Percentiles rank a stretch among this genome's conserved stretches.
Conservation (phyloP, 1,140 invertebrate genomes). For the Eriocheir sinensis region DNA sequence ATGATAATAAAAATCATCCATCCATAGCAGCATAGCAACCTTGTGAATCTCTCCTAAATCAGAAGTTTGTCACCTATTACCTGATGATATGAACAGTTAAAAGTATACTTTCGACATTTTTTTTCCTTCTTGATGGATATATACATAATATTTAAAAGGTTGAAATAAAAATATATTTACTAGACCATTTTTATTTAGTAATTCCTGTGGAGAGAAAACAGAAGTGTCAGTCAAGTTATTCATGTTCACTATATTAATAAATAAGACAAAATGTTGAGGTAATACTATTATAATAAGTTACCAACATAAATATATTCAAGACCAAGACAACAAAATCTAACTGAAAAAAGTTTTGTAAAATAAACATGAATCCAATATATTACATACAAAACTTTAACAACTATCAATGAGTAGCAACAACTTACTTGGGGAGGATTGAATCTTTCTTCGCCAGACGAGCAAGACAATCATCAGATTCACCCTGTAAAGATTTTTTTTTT, state of each 20-base stretch:
- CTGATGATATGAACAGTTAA: not conserved
- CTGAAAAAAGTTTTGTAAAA: too few species aligned
- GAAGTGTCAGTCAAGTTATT: not conserved
- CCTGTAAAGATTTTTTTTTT: conserved; percentile 82
- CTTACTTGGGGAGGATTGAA: conserved; percentile 92
- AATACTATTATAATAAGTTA: too few species aligned
- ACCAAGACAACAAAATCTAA: too few species aligned
- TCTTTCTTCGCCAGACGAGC: conserved; percentile 96
- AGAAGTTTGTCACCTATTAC: too few species aligned
- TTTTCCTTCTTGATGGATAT: not conserved
- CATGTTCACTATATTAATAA: not conserved
- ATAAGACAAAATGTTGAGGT: too few species aligned
- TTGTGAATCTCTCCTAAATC: too few species aligned
- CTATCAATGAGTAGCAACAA: too few species aligned
- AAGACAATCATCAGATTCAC: conserved; percentile 98
- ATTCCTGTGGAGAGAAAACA: conserved; percentile 66
- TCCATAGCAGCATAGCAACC: too few species aligned
- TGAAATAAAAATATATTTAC: not conserved
- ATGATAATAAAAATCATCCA: not conserved
- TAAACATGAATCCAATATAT: not conserved
- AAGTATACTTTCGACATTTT: not conserved
- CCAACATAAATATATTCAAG: too few species aligned
- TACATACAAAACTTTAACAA: too few species aligned
- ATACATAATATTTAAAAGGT: not conserved
- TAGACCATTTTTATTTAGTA: conserved; percentile 52